Evolutionary conservation across 2,888 invertebrate species (phyloP).

Genomic region (Ophraella communa): DNA sequence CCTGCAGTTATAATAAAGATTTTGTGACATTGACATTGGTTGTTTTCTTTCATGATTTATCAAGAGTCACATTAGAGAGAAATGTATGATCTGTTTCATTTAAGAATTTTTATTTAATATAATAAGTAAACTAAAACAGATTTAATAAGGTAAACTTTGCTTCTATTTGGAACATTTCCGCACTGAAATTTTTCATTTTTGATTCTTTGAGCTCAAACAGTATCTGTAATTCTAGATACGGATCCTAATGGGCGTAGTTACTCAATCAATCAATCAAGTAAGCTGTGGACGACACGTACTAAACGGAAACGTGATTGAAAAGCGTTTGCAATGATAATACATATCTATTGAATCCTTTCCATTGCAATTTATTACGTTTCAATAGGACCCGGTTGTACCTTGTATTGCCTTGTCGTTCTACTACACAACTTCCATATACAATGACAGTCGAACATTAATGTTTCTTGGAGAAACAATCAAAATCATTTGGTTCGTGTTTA

Average conservation of each 20-base stretch:
- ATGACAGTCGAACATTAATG: not conserved
- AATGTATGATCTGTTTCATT: too few species aligned
- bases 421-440: not conserved
- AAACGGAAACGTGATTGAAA: constrained; percentile 13
- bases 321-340: constrained; percentile 16
- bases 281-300: constrained; percentile 6
- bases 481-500: too few species aligned
- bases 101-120: too few species aligned
- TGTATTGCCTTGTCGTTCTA: not conserved
- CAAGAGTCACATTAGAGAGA: too few species aligned
- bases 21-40: too few species aligned
- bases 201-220: not conserved
- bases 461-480: too few species aligned
- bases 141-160: too few species aligned
- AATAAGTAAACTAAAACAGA: too few species aligned
- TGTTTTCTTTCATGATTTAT: too few species aligned
- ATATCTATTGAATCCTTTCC: not conserved
- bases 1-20: too few species aligned
- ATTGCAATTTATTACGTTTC: not conserved
- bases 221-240: not conserved
- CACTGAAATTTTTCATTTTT: too few species aligned
- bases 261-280: constrained; percentile 23
- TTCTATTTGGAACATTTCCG: too few species aligned
- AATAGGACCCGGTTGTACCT: not conserved
- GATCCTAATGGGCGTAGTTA: constrained; percentile 1